Evolutionary conservation across 2,113 vertebrate genomes (phyloP).

Genomic region (Setophaga kirtlandii): DNA sequence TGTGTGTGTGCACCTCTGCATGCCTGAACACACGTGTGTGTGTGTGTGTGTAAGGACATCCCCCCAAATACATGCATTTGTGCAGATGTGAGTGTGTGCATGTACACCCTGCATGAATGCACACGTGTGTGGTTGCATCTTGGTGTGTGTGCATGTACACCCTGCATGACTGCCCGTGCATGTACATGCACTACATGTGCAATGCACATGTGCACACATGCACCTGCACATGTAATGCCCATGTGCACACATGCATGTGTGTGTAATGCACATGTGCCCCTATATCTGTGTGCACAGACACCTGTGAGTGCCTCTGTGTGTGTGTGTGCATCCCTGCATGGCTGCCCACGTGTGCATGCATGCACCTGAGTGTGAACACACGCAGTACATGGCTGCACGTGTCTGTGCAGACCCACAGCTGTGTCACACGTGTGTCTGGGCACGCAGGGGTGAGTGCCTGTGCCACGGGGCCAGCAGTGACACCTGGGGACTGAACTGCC

Average conservation of each 20-base stretch:
- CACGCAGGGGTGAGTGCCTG: neutral
- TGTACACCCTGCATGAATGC: neutral
- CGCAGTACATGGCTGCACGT: neutral
- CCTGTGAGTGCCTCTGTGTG: neutral
- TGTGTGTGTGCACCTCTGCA: accelerated
- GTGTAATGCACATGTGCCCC: neutral
- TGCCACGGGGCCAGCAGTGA: neutral
- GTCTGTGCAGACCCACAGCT: neutral
- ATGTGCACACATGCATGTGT: no score
- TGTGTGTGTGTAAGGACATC: neutral
- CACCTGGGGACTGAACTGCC: neutral
- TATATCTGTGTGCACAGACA: neutral
- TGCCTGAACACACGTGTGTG: accelerated
- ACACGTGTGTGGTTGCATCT: no score
- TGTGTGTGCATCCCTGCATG: no score
- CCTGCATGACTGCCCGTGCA: accelerated
- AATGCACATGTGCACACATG: accelerated
- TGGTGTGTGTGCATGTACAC: neutral
- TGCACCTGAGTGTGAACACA: neutral
- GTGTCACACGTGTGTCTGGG: neutral
- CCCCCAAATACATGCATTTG: neutral
- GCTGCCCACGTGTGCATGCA: neutral
- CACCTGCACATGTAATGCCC: neutral
- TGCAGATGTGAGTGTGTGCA: neutral
- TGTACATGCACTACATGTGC: neutral